phyloP scores from a whole-genome alignment of 2,113 vertebrate species.

The Atrichornis clamosus region DNA sequence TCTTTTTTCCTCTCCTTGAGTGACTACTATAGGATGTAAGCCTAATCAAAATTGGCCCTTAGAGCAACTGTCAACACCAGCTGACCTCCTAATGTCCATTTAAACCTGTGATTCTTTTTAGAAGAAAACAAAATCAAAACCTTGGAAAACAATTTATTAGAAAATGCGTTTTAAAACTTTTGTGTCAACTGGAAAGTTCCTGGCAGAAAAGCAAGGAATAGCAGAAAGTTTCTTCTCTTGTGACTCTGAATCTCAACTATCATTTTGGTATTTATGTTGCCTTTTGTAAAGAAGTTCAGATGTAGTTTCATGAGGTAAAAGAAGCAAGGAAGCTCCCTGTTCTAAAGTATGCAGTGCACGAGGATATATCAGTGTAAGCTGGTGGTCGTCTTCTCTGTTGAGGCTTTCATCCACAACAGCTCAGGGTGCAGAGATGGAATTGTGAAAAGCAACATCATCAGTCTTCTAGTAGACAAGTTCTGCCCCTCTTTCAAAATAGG shows the following conservation, averaged over 20 bases:
- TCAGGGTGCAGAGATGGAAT: not conserved
- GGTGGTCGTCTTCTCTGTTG: not conserved
- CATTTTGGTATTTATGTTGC: not conserved
- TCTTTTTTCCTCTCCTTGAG: not conserved
- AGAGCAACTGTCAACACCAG: not conserved
- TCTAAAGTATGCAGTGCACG: not conserved
- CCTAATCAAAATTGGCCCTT: not conserved
- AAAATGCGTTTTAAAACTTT: not conserved
- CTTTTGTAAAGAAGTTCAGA: not conserved
- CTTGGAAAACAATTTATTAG: not conserved
- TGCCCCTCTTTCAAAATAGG: not conserved
- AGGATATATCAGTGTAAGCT: not conserved
- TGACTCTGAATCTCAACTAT: not conserved
- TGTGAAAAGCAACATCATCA: not conserved
- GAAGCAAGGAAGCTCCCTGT: not conserved
- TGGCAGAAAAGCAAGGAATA: not conserved
- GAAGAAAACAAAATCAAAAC: not conserved
- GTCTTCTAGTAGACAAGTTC: not conserved
- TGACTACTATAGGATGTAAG: not conserved
- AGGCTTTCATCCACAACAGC: not conserved
- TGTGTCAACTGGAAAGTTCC: not conserved
- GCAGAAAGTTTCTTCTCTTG: not conserved
- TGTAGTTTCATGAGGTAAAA: not conserved
- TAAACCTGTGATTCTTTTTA: not conserved
- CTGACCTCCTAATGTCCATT: not conserved